Conservation (phyloP, 2,888 invertebrate species). For the Aromia moschata region DNA sequence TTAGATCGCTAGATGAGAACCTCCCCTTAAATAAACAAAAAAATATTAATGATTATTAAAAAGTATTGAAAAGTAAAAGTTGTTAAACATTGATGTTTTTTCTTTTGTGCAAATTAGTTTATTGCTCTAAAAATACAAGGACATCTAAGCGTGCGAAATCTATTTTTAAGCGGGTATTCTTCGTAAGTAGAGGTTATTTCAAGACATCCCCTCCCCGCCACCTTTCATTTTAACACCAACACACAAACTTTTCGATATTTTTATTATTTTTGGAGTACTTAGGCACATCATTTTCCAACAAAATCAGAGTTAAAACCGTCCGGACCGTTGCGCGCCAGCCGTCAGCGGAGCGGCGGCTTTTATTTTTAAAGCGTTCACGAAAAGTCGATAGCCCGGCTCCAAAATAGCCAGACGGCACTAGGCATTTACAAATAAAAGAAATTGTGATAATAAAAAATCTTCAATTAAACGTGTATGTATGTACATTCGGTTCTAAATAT, state of each 20-base stretch:
- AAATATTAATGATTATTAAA: too few relatives aligned
- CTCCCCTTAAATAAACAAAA: too few relatives aligned
- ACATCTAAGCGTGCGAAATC: slow-evolving; percentile 17
- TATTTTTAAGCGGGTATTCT: slow-evolving; percentile 18
- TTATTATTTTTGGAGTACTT: slow-evolving; percentile 21
- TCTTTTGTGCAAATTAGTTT: background rate
- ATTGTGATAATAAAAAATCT: slow-evolving; percentile 19
- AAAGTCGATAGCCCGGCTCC: background rate
- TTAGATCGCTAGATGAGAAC: too few relatives aligned
- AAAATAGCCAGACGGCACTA: slow-evolving; percentile 13
- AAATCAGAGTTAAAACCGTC: slow-evolving; percentile 1
- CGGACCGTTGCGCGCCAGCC: background rate
- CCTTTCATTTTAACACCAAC: slow-evolving; percentile 24
- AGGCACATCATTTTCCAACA: slow-evolving; percentile 1
- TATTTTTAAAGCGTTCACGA: slow-evolving; percentile 2
- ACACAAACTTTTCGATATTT: slow-evolving; percentile 10
- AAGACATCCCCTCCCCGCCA: slow-evolving; percentile 38
- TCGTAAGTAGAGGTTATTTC: slow-evolving; percentile 39
- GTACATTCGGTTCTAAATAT: slow-evolving; percentile 33
- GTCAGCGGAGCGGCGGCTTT: background rate
- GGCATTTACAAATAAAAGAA: slow-evolving; percentile 12
- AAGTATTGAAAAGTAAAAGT: too few relatives aligned
- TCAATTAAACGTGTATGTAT: slow-evolving; percentile 11
- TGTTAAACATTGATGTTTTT: too few relatives aligned
- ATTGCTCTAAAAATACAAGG: slow-evolving; percentile 10